Evolutionary conservation across 2,888 invertebrate genomes (phyloP), one percentile per base, ranked within the genome.

Genomic region (Caenorhabditis plicata): DNA sequence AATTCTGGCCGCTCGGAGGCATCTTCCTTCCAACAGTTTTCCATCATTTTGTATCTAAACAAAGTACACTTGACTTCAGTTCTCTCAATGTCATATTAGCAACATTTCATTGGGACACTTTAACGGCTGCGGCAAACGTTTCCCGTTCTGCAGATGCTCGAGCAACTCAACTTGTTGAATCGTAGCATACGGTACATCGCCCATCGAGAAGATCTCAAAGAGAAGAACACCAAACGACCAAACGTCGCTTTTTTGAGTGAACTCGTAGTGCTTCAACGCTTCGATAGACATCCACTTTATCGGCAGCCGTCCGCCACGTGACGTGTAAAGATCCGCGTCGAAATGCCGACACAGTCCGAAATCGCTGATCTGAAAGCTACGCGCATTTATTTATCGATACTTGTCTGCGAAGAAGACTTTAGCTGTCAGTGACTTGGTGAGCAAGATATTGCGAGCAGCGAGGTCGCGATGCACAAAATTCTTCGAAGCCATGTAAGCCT

Each of bases 261-360:
- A 75, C 43, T 75, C 74, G 54, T 69, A 69, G 33, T 60, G 60
- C 27, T 71, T 74, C 39, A 75, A 52, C 13, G 75, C 67, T 48
- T 75, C 75, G 1, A 64, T 48, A 19, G 75, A 64, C 75, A 75
- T 75, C 74, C 74, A 75, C 54, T 75, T 75, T 3, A 75, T 66
- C 5, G 75, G 75, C 25, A 75, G 64, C 25, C 67, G 57, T 1
- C 75, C 75, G 19, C 73, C 75, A 42, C 68, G 66, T 2, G 73
- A 63, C n/a, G 71, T 72, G 50, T 75, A 75, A 4, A 74, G 54
- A 15, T 70, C 62, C 7, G 69, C 66, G 40, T 73, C 68, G 17
- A 70, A 64, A 42, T 75, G 68, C 2, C 75, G 64, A 31, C 75
- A 74, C 9, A 75, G 51, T 7, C 75, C 75, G 42, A 75, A 75